These are phyloP conservation scores for Pangasius sanitwongsei DNA, from an alignment of 2,797 vertebrate species.

Conservation along the genomic window DNA sequence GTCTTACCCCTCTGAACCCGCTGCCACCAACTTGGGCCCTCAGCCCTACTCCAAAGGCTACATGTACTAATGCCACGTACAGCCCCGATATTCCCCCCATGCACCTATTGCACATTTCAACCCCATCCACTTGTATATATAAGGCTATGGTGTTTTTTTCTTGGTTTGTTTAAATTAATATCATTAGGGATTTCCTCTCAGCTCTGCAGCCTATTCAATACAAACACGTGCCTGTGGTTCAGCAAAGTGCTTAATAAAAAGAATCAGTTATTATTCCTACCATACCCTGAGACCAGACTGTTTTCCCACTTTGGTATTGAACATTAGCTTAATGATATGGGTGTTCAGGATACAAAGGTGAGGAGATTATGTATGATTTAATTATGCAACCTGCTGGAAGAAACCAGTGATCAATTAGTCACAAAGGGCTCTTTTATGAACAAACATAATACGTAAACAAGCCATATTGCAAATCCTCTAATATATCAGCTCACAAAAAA, in stretches of 20 bases:
- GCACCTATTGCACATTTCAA: conserved; percentile 79
- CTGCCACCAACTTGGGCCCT: conserved; percentile 76
- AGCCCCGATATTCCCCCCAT: conserved; percentile 52
- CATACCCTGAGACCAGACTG: conserved; percentile 50
- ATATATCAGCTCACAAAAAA: conserved; percentile 19
- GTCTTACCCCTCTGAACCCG: conserved; percentile 79
- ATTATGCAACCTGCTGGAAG: conserved; percentile 36
- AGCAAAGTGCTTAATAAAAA: conserved; percentile 83
- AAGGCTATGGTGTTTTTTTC: conserved; percentile 75
- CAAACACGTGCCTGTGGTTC: conserved; percentile 78
- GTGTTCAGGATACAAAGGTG: conserved; percentile 38
- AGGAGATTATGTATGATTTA: conserved; percentile 24
- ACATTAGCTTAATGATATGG: conserved; percentile 13
- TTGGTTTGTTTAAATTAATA: conserved; percentile 77
- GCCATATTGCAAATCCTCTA: conserved; percentile 39
- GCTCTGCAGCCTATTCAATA: conserved; percentile 73
- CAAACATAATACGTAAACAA: conserved; percentile 44
- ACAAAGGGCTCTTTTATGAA: conserved; percentile 46
- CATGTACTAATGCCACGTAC: conserved; percentile 79
- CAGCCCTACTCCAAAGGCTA: conserved; percentile 92
- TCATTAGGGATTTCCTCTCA: conserved; percentile 76
- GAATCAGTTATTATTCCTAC: conserved; percentile 73
- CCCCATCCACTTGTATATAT: conserved; percentile 82
- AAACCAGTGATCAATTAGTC: conserved; percentile 29
- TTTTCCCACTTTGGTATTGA: conserved; percentile 42